These are phyloP conservation scores for Apocrypta bakeri DNA, from an alignment of 1,140 invertebrate genomes.

Conservation along the genomic window DNA sequence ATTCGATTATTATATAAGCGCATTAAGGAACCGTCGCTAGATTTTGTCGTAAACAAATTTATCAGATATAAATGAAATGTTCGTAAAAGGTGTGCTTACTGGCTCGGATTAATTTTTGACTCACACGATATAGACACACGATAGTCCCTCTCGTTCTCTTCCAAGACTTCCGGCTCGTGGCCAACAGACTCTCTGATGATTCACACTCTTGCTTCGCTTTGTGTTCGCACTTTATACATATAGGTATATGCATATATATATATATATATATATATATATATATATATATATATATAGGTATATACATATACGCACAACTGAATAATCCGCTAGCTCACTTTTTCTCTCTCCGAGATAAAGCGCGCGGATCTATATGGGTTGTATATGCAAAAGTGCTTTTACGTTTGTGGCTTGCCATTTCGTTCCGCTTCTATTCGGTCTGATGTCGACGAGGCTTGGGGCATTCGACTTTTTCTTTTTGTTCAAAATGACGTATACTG, in stretches of 20 bases:
- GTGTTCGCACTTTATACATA: neutral
- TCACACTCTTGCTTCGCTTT: neutral
- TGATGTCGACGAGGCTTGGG: neutral
- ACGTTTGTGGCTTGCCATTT: too few relatives aligned
- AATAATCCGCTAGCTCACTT: neutral
- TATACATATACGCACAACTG: neutral
- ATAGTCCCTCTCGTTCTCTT: neutral
- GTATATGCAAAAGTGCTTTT: neutral
- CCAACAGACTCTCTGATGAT: neutral
- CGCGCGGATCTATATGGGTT: neutral
- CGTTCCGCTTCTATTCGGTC: neutral
- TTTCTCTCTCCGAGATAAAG: neutral
- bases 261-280: too few relatives aligned
- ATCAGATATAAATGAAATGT: too few relatives aligned
- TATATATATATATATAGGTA: too few relatives aligned
- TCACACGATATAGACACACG: neutral
- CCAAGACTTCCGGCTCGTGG: slow-evolving; percentile 3
- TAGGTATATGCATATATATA: too few relatives aligned
- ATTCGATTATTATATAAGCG: too few relatives aligned
- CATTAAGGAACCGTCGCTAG: too few relatives aligned
- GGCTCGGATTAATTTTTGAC: slow-evolving; percentile 11
- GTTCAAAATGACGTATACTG: neutral
- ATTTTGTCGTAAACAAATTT: too few relatives aligned
- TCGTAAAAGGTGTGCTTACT: neutral
- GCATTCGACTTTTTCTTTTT: neutral